Evolutionary conservation across 2,113 vertebrate species (phyloP).

Genomic region (Sula dactylatra): DNA sequence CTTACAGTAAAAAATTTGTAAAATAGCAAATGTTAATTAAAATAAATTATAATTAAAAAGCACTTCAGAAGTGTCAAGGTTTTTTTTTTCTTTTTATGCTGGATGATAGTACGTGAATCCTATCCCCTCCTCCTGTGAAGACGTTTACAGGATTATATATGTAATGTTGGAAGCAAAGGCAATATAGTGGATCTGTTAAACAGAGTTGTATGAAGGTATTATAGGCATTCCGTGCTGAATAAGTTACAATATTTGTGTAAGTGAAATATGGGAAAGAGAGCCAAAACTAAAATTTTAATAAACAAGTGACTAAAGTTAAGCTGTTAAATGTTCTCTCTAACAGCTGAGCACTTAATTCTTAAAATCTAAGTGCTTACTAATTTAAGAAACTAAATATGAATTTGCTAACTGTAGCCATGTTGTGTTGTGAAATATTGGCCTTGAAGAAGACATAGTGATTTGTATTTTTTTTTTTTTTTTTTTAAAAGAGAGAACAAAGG

Average conservation of each 20-base stretch:
- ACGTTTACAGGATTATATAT: not conserved
- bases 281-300: constrained; percentile 5
- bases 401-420: not conserved
- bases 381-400: not conserved
- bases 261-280: not conserved
- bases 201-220: not conserved
- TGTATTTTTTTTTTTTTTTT: not conserved
- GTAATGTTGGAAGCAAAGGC: not conserved
- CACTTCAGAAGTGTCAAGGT: not conserved
- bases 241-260: not conserved
- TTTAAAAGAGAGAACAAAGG: not conserved
- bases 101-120: not conserved
- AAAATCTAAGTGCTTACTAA: not conserved
- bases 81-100: not conserved
- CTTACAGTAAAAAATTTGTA: constrained; percentile 21
- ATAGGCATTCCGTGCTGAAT: not conserved
- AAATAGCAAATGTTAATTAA: constrained; percentile 39
- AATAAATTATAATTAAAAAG: constrained; percentile 25
- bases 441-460: not conserved
- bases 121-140: not conserved
- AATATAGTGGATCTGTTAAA: not conserved
- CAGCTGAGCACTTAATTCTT: not conserved
- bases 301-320: not conserved
- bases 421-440: not conserved
- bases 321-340: not conserved